Evolutionary conservation across 2,888 invertebrate genomes (phyloP).

Genomic region (Luffia ferchaultella): DNA sequence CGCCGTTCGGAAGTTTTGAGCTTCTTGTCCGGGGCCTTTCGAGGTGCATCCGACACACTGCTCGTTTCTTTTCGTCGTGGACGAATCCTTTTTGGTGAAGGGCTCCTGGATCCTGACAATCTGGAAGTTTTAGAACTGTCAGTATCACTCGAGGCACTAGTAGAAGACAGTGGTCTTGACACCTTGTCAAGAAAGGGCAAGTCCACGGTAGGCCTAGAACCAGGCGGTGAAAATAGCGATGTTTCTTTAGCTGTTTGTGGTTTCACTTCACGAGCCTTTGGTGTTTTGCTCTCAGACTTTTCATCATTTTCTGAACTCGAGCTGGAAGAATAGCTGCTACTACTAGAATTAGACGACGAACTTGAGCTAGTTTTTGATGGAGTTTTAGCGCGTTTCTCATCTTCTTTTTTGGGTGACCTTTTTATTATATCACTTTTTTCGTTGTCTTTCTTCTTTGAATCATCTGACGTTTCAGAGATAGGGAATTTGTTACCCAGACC

Average conservation of each 20-base stretch:
- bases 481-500: conserved; percentile 70
- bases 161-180: conserved; percentile 72
- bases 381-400: conserved; percentile 34
- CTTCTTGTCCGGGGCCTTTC: conserved; percentile 81
- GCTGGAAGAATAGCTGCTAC: conserved; percentile 60
- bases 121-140: conserved; percentile 54
- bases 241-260: conserved; percentile 36
- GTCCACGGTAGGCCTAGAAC: conserved; percentile 67
- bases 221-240: conserved; percentile 52
- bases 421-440: conserved; percentile 36
- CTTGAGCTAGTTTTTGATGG: conserved; percentile 47
- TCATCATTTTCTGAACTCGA: conserved; percentile 71
- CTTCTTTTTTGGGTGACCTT: conserved; percentile 53
- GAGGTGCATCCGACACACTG: conserved; percentile 34
- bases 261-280: conserved; percentile 50
- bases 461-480: conserved; percentile 34
- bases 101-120: conserved; percentile 44
- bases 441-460: conserved; percentile 48
- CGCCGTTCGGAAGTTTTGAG: conserved; percentile 85
- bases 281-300: conserved; percentile 39
- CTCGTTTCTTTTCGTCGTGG: conserved; percentile 47
- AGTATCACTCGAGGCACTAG: conserved; percentile 69
- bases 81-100: conserved; percentile 48
- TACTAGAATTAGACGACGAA: conserved; percentile 63
- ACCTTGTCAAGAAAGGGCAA: conserved; percentile 85